Evolutionary conservation across 2,888 invertebrate genomes (phyloP).

Genomic region (Lagria hirta): DNA sequence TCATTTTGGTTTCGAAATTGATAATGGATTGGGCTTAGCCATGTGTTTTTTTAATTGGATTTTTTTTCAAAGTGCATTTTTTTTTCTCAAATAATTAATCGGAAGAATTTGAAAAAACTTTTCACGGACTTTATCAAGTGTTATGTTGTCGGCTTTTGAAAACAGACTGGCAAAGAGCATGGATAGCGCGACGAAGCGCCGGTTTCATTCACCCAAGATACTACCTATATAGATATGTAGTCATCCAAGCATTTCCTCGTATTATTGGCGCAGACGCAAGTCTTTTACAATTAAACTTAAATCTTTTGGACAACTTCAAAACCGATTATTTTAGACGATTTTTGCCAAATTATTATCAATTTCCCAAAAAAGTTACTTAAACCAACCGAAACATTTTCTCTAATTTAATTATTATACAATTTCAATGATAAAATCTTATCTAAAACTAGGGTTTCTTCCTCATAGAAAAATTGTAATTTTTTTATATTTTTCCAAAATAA

Average conservation of each 20-base stretch:
- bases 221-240: constrained; percentile 42
- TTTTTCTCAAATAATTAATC: too few relatives aligned
- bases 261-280: constrained; percentile 35
- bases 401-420: too few relatives aligned
- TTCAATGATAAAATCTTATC: too few relatives aligned
- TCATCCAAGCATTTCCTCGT: constrained; percentile 42
- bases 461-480: neutral
- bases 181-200: constrained; percentile 37
- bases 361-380: too few relatives aligned
- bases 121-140: constrained; percentile 15
- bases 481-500: neutral
- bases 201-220: constrained; percentile 36
- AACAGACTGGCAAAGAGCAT: constrained; percentile 42
- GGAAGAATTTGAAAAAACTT: constrained; percentile 7
- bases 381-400: too few relatives aligned
- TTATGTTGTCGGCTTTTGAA: constrained; percentile 38
- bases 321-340: constrained; percentile 17
- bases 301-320: constrained; percentile 10
- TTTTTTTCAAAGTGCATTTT: too few relatives aligned
- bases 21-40: constrained; percentile 1
- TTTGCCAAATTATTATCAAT: too few relatives aligned
- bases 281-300: constrained; percentile 9
- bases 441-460: neutral
- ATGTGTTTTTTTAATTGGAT: constrained; percentile 3
- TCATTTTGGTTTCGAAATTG: constrained; percentile 14